Percentiles rank a stretch among this genome's conserved stretches.
Evolutionary conservation across 2,888 invertebrate genomes (phyloP).

Genomic region (Dyspetes luteomarginatus): DNA sequence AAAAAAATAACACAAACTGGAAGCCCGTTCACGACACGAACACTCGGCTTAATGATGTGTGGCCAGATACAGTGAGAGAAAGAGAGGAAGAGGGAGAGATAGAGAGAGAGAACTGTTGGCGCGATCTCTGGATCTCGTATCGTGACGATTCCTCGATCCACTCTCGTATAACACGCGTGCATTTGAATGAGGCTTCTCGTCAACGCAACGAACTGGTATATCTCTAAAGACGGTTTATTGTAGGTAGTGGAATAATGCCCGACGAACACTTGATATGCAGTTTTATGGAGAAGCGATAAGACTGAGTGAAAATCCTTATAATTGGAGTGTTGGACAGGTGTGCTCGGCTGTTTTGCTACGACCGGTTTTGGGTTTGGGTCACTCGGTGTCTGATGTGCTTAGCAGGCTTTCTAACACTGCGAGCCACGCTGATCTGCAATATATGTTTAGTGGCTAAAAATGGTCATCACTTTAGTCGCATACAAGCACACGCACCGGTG

Average conservation of each 20-base stretch:
- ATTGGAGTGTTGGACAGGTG: slow-evolving; percentile 1
- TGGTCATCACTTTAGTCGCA: slow-evolving; percentile 21
- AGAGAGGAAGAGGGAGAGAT: slow-evolving; percentile 36
- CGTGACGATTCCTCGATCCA: slow-evolving; percentile 50
- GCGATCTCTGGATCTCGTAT: slow-evolving; percentile 55
- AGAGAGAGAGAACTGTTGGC: slow-evolving; percentile 17
- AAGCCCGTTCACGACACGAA: slow-evolving; percentile 75
- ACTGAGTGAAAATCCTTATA: slow-evolving; percentile 11
- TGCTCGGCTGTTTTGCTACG: not conserved
- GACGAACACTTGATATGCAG: not conserved
- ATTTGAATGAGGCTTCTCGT: not conserved
- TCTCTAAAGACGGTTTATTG: slow-evolving; percentile 2
- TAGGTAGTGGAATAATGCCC: slow-evolving; percentile 1
- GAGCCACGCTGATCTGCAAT: not conserved
- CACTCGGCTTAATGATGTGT: slow-evolving; percentile 81
- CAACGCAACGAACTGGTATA: not conserved
- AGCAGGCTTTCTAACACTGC: not conserved
- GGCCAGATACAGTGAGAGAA: slow-evolving; percentile 71
- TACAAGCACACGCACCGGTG: not conserved
- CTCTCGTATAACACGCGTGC: slow-evolving; percentile 38
- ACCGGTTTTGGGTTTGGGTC: slow-evolving; percentile 3
- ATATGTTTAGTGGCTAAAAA: slow-evolving; percentile 4
- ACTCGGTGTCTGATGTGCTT: not conserved
- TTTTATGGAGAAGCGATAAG: not conserved
- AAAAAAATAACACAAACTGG: slow-evolving; percentile 56